Conservation (phyloP, 2,797 vertebrate species). For the Vultur gryphus region DNA sequence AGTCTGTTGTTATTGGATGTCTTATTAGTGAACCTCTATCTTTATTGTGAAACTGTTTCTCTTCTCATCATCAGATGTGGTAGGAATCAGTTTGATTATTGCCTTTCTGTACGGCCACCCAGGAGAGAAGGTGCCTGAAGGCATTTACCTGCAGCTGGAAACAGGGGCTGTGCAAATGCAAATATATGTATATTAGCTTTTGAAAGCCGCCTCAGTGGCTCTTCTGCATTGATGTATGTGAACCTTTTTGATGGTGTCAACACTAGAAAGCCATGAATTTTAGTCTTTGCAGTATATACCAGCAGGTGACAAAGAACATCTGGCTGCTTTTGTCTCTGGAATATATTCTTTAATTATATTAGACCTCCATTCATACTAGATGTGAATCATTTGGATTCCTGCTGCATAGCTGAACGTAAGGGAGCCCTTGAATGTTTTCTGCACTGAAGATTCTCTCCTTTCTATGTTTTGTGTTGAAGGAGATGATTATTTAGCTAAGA, state of each 20-base stretch:
- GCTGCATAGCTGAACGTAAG: neutral
- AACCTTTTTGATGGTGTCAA: neutral
- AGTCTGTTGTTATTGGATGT: neutral
- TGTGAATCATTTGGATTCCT: neutral
- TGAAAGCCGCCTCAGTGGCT: neutral
- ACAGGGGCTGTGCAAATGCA: neutral
- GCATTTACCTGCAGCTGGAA: neutral
- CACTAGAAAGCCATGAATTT: neutral
- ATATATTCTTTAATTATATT: neutral
- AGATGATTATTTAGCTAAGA: neutral
- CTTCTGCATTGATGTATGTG: neutral
- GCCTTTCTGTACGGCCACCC: neutral
- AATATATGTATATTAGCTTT: rapidly evolving
- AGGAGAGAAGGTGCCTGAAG: neutral
- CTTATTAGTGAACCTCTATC: neutral
- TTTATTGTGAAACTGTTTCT: neutral
- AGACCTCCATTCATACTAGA: neutral
- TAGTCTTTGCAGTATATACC: neutral
- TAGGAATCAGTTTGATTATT: neutral
- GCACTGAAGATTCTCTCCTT: neutral
- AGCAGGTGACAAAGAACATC: neutral
- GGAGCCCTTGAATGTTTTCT: neutral
- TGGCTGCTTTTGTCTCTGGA: neutral
- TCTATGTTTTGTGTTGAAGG: neutral
- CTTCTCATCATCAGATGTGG: neutral